Conservation (phyloP, 2,888 invertebrate genomes). For the Dicyrtomina minuta region DNA sequence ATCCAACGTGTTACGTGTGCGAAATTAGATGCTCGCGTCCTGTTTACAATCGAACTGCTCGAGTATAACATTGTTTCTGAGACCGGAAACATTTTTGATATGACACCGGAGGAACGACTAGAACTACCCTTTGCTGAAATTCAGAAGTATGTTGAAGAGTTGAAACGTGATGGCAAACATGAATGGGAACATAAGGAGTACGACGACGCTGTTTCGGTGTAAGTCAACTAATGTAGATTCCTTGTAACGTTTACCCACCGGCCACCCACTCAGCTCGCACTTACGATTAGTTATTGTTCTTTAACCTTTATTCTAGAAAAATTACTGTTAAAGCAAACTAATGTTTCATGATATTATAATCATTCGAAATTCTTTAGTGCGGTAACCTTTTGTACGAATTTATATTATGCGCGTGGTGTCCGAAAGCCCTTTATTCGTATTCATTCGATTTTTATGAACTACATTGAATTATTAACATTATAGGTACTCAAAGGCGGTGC, state of each 20-base stretch:
- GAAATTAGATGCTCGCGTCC: conserved; percentile 63
- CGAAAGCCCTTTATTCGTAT: too few relatives aligned
- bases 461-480: too few relatives aligned
- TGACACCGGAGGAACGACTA: conserved; percentile 62
- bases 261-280: not conserved
- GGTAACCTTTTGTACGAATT: too few relatives aligned
- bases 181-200: conserved; percentile 59
- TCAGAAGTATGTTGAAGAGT: conserved; percentile 63
- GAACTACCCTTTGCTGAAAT: conserved; percentile 64
- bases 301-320: not conserved
- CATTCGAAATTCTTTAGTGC: too few relatives aligned
- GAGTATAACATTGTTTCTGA: conserved; percentile 63
- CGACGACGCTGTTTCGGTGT: conserved; percentile 23
- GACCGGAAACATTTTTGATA: conserved; percentile 58
- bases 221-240: conserved; percentile 14
- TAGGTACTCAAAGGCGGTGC: conserved; percentile 65
- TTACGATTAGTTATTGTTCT: conserved; percentile 3
- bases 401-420: too few relatives aligned
- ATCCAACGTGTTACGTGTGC: too few relatives aligned
- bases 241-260: not conserved
- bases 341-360: too few relatives aligned
- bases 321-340: too few relatives aligned
- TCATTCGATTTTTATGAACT: too few relatives aligned
- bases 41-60: conserved; percentile 73
- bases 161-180: conserved; percentile 66